Base-by-base conservation (phyloP, 2,888 invertebrate genomes). In the Caenorhabditis imperialis region DNA sequence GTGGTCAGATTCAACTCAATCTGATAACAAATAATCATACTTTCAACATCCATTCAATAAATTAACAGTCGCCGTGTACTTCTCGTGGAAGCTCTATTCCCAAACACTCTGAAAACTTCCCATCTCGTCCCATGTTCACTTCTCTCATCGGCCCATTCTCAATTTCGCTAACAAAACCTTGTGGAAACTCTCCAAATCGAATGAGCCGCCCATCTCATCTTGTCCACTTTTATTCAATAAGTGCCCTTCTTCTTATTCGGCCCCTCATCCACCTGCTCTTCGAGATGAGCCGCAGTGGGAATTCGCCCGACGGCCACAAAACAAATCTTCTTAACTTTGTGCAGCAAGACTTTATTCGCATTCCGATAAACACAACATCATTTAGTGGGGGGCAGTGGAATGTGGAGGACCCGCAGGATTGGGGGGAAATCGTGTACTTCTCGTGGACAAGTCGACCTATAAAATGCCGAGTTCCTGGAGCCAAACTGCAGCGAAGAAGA, bases 401-500 rank as follows among this genome's bases (percentile, higher is more conserved):
- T 20, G 16, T 20, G 14, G 18, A 37, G 2, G n/a, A 33, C 60
- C 69, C 69, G 58, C 58, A 67, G 5, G 27, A 10, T 4, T 27
- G 18, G 33, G 5, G 45, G 53, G 44, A 53, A 25, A 38, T 25
- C 16, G 5, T 25, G 10, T 10, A 30, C 25, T n/a, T 8, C 23
- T 51, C 37, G n/a, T 37, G 14, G 25, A 27, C 7, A 14, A 48
- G 37, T 25, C 22, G 35, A 35, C 22, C 27, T 67, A 77, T 16
- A 78, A 30, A 38, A 75, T 63, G 20, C 85, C 85, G 44, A 85
- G 67, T 74, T 85, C 85, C 57, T 86, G 85, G 8, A 86, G 77
- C 85, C 86, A 85, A 50, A 85, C 82, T 7, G 86, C 86, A 22
- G 77, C 76, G 50, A 86, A 86, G 4, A 86, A 73, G 16, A 81